phyloP scores from a whole-genome alignment of 2,797 vertebrate species.

The Crypturellus tataupa region DNA sequence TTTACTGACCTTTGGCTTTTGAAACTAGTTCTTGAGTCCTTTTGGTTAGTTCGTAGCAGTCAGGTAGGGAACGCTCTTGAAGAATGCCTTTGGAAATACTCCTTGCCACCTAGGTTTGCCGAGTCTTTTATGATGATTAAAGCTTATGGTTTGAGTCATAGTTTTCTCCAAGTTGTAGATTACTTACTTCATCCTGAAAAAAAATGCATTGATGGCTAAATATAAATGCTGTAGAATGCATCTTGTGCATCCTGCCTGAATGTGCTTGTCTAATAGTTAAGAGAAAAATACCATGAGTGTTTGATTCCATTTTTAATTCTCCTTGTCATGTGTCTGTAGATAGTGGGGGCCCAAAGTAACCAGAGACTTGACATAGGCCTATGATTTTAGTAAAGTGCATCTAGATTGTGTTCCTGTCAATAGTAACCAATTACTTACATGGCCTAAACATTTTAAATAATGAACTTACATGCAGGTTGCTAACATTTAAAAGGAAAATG shows the following conservation, averaged over 20 bases:
- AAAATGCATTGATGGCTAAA: neutral
- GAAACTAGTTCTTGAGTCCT: neutral
- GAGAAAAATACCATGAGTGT: neutral
- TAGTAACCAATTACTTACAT: neutral
- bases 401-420: neutral
- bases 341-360: neutral
- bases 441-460: neutral
- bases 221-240: neutral
- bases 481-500: neutral
- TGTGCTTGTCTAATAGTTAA: neutral
- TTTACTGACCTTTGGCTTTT: neutral
- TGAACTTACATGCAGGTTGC: neutral
- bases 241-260: neutral
- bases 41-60: neutral
- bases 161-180: neutral
- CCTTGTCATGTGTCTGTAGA: neutral
- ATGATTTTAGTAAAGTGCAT: neutral
- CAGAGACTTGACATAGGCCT: neutral
- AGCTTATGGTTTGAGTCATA: neutral
- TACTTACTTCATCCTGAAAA: neutral
- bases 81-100: neutral
- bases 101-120: neutral
- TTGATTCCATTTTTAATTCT: neutral
- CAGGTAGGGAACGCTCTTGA: neutral
- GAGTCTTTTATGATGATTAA: neutral